Base-by-base conservation (phyloP, 2,888 invertebrate genomes). In the Metallyticus violacea region DNA sequence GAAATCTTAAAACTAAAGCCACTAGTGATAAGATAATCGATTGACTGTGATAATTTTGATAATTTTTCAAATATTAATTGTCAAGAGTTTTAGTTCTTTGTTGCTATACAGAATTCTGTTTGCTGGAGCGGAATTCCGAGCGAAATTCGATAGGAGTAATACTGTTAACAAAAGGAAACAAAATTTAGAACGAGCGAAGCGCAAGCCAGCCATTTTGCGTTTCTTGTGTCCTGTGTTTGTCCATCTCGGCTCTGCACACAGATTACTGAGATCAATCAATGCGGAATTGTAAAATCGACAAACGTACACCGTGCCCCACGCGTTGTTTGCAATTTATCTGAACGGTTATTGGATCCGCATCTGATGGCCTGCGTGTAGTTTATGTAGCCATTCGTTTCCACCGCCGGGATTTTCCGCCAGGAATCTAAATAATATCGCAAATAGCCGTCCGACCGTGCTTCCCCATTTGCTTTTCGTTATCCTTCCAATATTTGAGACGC, bases 271-370 rank as follows among this genome's bases (percentile, higher is more conserved):
- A 81, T 81, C 81, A 81, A 81, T 83, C 83, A 83, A 83, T 77
- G 83, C 22, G 40, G 40, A 62, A 62, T 62, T 62, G 40, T 62
- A 62, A 62, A 62, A 62, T 62, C 40, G 40, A 62, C 40, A 62
- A 62, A 62, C 40, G 40, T 62, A 62, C 40, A 22, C 40, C n/a
- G n/a, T n/a, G n/a, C n/a, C n/a, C n/a, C n/a, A n/a, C n/a, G 81
- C 27, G 26, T 77, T 83, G 83, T 83, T 83, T 83, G 83, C 83
- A 77, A 83, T 83, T 83, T 83, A 77, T 80, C 80, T 80, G n/a
- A 28, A 28, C 80, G 28, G 28, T 77, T 83, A 83, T 83, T 77
- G 83, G 77, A 77, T 77, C 77, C 83, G 26, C 83, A 83, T 77
- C 83, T 76, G 80, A 80, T 80, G 40, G 40, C 40, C 22, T 62